A percentile compares a stretch with the other conserved stretches of the same genome.
phyloP scores from a whole-genome alignment of 2,113 vertebrate species.

The Myotis brandtii region DNA sequence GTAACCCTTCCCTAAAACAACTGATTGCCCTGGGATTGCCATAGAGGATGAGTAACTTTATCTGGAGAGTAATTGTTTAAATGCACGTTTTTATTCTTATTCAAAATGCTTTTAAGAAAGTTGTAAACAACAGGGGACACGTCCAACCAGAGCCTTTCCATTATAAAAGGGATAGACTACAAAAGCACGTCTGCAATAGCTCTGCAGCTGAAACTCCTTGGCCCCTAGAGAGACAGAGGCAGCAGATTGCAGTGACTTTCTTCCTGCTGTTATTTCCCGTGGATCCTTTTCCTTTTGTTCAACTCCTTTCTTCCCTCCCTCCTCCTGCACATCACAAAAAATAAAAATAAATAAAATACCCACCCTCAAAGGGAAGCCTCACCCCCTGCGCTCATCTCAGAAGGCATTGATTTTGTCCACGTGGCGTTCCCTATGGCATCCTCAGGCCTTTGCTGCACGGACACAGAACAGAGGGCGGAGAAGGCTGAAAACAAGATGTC shows the following conservation, averaged over 20 bases:
- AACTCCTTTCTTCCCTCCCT: not conserved
- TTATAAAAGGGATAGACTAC: not conserved
- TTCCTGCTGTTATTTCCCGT: conserved; percentile 26
- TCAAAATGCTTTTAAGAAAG: conserved; percentile 47
- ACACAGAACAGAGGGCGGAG: not conserved
- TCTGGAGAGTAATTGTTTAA: conserved; percentile 43
- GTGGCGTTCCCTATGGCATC: not conserved
- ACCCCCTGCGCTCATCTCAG: not conserved
- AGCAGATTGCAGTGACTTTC: not conserved
- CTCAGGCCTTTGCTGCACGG: not conserved
- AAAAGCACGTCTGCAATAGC: not conserved
- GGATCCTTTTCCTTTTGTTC: conserved; percentile 29
- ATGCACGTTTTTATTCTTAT: not conserved
- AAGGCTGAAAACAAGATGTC: not conserved
- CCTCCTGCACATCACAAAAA: not conserved
- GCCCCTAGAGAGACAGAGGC: not conserved
- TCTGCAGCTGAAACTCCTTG: not conserved
- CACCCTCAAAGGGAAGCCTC: conserved; percentile 5
- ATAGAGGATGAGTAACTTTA: conserved; percentile 6
- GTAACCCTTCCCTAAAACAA: conserved; percentile 17
- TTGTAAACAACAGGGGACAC: not conserved
- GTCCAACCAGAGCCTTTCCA: not conserved
- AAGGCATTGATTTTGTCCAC: not conserved
- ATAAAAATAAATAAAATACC: not conserved
- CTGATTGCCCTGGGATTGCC: not conserved